Evolutionary conservation across 2,797 vertebrate species (phyloP).

Genomic region (Anguilla obscura): DNA sequence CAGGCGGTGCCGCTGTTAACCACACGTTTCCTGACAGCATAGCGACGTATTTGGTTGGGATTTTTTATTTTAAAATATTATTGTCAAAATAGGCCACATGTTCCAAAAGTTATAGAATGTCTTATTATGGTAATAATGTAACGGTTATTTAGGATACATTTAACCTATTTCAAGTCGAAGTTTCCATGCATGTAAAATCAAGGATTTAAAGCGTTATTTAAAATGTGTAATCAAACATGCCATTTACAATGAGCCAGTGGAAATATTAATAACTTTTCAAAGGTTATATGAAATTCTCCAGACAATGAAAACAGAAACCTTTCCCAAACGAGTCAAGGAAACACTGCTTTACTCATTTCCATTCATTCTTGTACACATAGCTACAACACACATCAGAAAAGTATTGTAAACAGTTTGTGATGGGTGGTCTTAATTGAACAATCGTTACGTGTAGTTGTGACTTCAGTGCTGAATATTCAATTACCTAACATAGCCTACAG

Average conservation of each 20-base stretch:
- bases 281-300: too few species aligned
- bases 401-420: background rate
- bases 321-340: background rate
- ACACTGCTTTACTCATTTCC: background rate
- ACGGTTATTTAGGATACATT: background rate
- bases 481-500: conserved; percentile 10
- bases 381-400: background rate
- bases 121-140: background rate
- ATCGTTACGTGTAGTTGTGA: background rate
- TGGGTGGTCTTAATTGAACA: background rate
- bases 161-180: too few species aligned
- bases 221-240: background rate
- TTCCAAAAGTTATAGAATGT: background rate
- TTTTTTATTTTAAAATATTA: background rate
- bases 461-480: conserved; percentile 23
- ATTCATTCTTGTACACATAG: background rate
- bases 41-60: background rate
- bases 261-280: background rate
- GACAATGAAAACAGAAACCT: background rate
- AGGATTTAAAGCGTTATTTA: background rate
- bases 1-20: conserved; percentile 51
- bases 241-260: background rate
- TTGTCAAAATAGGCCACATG: background rate
- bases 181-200: background rate
- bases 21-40: conserved; percentile 36